A percentile compares a stretch with the other conserved stretches of the same genome.
Conservation (phyloP, 1,140 invertebrate genomes). For the Brachionus manjavacas region DNA sequence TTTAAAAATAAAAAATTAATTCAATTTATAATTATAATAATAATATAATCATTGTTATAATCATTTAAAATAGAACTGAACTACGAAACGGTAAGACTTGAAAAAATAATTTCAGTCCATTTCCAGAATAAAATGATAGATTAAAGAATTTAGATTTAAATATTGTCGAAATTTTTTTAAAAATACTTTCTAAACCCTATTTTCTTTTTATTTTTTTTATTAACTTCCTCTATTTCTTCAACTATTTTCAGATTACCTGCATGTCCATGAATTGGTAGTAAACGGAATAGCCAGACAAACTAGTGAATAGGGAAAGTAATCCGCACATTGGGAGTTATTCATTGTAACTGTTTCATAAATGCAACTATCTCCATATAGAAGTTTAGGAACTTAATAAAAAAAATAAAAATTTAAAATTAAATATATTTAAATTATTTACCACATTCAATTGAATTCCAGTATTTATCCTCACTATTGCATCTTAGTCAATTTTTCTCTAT, state of each 20-base stretch:
- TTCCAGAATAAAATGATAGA: too few relatives aligned
- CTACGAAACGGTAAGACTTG: too few relatives aligned
- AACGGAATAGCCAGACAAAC: background rate
- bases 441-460: background rate
- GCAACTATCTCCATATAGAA: background rate
- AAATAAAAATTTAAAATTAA: background rate
- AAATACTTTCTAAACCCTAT: too few relatives aligned
- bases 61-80: too few relatives aligned
- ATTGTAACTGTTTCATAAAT: background rate
- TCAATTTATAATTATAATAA: too few relatives aligned
- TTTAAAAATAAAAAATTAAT: too few relatives aligned
- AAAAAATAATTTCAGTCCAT: too few relatives aligned
- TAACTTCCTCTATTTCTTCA: too few relatives aligned
- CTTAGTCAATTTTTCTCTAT: background rate
- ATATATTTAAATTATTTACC: background rate
- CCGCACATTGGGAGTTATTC: background rate
- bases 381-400: background rate
- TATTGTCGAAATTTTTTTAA: too few relatives aligned
- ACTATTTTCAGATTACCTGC: background rate
- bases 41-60: too few relatives aligned
- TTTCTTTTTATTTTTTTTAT: too few relatives aligned
- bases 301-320: background rate
- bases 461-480: background rate
- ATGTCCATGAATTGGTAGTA: background rate
- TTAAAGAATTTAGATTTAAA: too few relatives aligned